Percentiles rank a stretch among this genome's conserved stretches.
Evolutionary conservation across 2,888 invertebrate genomes (phyloP).

Genomic region (Ametastegia equiseti): DNA sequence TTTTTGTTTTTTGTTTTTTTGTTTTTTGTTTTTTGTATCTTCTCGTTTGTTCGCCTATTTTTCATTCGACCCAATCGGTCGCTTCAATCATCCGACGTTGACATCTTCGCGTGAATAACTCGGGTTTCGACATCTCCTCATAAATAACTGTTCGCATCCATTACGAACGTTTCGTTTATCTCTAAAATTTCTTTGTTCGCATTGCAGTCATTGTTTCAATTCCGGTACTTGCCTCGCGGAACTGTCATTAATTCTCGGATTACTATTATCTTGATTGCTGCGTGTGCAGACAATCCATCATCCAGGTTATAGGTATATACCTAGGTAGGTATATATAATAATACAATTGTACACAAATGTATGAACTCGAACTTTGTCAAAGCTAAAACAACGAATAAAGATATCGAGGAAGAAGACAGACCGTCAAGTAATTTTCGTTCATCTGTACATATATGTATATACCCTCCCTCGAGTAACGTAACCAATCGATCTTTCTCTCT

Average conservation of each 20-base stretch:
- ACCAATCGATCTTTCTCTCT: neutral
- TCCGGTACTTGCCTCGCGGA: constrained; percentile 2
- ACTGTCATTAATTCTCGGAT: neutral
- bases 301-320: neutral
- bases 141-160: constrained; percentile 10
- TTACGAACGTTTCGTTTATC: constrained; percentile 11
- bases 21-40: neutral
- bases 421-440: neutral
- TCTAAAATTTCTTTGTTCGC: constrained; percentile 4
- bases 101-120: constrained; percentile 12
- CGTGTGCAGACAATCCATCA: constrained; percentile 5
- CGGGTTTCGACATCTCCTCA: constrained; percentile 4
- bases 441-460: no score
- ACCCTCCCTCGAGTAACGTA: neutral
- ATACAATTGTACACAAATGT: neutral
- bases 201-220: constrained; percentile 18
- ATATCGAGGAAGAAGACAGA: neutral
- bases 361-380: neutral
- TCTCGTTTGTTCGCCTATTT: neutral
- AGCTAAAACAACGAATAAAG: neutral
- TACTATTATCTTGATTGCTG: constrained; percentile 33
- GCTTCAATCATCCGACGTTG: constrained; percentile 30
- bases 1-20: neutral
- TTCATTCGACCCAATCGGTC: neutral
- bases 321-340: neutral